Evolutionary conservation across 2,888 invertebrate genomes (phyloP).

Genomic region (Ctenicera cuprea): DNA sequence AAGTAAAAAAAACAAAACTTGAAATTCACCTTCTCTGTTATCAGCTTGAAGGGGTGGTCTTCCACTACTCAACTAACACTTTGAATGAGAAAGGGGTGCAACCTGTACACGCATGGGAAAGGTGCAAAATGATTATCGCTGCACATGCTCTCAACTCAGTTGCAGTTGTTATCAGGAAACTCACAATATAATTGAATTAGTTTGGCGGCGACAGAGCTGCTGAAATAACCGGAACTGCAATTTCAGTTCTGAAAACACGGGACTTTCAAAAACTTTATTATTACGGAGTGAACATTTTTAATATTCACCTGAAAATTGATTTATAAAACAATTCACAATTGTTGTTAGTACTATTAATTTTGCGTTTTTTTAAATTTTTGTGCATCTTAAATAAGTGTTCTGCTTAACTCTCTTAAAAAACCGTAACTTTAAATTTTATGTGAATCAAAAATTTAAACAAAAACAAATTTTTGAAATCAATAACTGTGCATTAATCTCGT

Average conservation of each 20-base stretch:
- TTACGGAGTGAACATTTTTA: conserved; percentile 26
- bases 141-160: conserved; percentile 68
- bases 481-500: no score
- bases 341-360: no score
- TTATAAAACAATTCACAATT: background rate
- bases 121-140: conserved; percentile 64
- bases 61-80: conserved; percentile 64
- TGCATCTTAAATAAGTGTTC: no score
- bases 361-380: no score
- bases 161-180: conserved; percentile 58
- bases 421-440: no score
- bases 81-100: conserved; percentile 57
- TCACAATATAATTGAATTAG: conserved; percentile 69
- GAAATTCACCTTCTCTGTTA: conserved; percentile 36
- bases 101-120: conserved; percentile 56
- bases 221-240: conserved; percentile 25
- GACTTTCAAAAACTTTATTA: conserved; percentile 12
- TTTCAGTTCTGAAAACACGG: background rate
- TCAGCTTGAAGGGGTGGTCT: conserved; percentile 56
- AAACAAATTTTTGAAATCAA: no score
- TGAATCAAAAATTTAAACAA: no score
- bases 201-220: conserved; percentile 62
- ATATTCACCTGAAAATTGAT: background rate
- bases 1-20: no score
- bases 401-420: no score